Evolutionary conservation across 2,797 vertebrate species (phyloP).

Genomic region (Decapterus maruadsi): DNA sequence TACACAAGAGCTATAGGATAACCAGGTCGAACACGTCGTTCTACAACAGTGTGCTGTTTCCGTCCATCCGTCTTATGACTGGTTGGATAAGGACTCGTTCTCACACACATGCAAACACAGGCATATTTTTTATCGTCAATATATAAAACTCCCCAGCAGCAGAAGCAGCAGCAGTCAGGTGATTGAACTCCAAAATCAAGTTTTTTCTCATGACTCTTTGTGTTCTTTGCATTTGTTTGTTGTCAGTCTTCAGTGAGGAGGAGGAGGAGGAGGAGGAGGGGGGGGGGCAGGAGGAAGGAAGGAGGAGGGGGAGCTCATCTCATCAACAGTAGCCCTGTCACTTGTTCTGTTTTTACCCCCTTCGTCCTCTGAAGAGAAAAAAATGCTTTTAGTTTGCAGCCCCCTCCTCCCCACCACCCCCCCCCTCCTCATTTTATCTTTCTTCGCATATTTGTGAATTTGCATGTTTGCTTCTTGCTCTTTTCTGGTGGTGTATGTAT

Average conservation of each 20-base stretch:
- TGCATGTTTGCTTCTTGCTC: constrained; percentile 83
- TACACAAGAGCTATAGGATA: background rate
- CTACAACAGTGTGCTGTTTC: background rate
- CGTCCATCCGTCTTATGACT: constrained; percentile 29
- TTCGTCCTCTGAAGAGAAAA: constrained; percentile 64
- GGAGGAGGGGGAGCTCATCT: constrained; percentile 32
- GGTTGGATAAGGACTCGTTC: constrained; percentile 20
- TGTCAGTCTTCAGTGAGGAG: constrained; percentile 2
- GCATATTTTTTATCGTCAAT: constrained; percentile 24
- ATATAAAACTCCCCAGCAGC: constrained; percentile 19
- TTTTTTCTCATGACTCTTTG: constrained; percentile 56
- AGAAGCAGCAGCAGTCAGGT: constrained; percentile 21
- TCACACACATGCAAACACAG: constrained; percentile 7
- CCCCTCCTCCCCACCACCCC: background rate
- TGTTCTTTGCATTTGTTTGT: constrained; percentile 58
- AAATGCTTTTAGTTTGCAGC: constrained; percentile 42
- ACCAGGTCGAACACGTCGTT: background rate
- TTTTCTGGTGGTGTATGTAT: constrained; percentile 81
- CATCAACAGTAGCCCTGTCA: constrained; percentile 60
- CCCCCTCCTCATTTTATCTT: constrained; percentile 70
- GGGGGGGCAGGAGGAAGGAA: too few relatives aligned
- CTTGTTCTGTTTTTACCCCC: constrained; percentile 64
- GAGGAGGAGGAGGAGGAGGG: background rate
- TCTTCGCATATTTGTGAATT: constrained; percentile 82
- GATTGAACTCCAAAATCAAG: constrained; percentile 54